Conservation (phyloP, 2,113 vertebrate species). For the Nicator chloris region DNA sequence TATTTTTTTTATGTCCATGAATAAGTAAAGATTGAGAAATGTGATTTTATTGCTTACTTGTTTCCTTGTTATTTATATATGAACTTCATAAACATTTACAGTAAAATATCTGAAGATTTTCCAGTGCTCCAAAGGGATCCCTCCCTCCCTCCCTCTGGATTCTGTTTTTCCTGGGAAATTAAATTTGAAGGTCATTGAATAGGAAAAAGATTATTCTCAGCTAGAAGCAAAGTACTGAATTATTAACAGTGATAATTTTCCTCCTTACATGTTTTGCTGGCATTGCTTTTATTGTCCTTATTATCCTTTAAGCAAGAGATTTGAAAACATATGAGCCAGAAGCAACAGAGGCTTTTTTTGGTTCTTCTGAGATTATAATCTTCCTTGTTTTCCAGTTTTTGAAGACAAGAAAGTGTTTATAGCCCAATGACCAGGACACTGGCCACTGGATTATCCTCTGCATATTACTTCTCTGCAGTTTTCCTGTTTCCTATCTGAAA, state of each 20-base stretch:
- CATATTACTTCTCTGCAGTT: background rate
- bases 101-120: background rate
- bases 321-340: background rate
- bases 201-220: background rate
- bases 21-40: background rate
- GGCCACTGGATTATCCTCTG: background rate
- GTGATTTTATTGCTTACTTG: background rate
- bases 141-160: background rate
- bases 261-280: background rate
- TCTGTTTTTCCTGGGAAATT: background rate
- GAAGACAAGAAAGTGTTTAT: background rate
- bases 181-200: background rate
- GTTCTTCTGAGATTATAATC: background rate
- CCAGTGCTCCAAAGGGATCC: background rate
- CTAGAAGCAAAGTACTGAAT: background rate
- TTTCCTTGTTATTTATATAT: background rate
- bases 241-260: background rate
- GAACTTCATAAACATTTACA: background rate
- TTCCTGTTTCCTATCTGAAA: background rate
- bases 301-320: background rate
- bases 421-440: background rate
- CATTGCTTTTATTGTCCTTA: background rate
- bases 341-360: background rate
- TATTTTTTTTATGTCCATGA: background rate
- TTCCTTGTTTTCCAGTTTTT: background rate